phyloP scores from a whole-genome alignment of 2,888 invertebrate genomes.

The Tipula vernalis region DNA sequence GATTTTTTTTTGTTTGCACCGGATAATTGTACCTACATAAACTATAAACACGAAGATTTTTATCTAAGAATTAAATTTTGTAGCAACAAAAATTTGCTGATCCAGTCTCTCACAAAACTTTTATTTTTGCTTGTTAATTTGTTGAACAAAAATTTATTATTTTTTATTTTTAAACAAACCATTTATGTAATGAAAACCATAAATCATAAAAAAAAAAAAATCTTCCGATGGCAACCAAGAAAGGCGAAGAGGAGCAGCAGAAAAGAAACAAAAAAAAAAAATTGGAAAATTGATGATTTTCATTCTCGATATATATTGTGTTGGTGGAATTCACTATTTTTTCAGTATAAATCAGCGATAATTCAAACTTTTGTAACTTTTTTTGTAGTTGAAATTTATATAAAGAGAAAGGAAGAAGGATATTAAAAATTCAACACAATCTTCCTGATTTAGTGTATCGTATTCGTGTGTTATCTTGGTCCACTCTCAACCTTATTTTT shows the following conservation, averaged over 20 bases:
- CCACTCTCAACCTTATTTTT: neutral
- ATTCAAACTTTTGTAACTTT: neutral
- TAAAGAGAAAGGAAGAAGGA: neutral
- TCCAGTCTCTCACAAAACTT: neutral
- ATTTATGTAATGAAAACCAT: conserved; percentile 4
- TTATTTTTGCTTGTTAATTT: neutral
- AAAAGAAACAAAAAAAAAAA: neutral
- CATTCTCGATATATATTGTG: neutral
- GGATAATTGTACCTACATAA: no score
- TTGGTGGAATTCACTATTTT: neutral
- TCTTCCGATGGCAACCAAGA: neutral
- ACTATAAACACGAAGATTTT: no score
- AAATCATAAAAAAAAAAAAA: neutral
- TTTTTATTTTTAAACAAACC: neutral
- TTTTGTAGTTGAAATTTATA: neutral
- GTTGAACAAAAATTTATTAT: neutral
- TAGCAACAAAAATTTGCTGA: neutral
- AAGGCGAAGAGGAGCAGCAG: neutral
- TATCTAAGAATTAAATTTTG: neutral
- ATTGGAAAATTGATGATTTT: neutral
- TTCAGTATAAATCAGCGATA: neutral
- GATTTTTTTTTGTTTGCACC: no score
- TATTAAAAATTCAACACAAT: neutral
- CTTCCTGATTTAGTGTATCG: neutral
- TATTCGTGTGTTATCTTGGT: neutral